Evolutionary conservation across 2,113 vertebrate genomes (phyloP).

Genomic region (Mugil cephalus): DNA sequence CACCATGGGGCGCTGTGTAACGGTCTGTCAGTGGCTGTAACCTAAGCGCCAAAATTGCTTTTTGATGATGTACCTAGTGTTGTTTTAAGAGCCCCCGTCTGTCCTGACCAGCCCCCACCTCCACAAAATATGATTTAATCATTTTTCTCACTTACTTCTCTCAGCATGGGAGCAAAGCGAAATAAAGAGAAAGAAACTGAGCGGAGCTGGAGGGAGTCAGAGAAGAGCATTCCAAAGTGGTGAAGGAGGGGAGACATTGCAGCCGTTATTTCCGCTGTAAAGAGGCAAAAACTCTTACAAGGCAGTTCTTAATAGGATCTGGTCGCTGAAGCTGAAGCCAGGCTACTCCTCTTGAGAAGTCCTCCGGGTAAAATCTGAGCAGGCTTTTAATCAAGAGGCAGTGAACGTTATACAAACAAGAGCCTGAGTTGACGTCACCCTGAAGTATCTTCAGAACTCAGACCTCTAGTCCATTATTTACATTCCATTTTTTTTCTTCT

Average conservation of each 20-base stretch:
- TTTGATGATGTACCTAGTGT: conserved; percentile 85
- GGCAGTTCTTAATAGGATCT: conserved; percentile 75
- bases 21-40: conserved; percentile 85
- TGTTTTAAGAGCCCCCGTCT: conserved; percentile 83
- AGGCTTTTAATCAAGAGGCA: conserved; percentile 72
- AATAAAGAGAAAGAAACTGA: conserved; percentile 47
- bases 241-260: conserved; percentile 81
- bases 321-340: conserved; percentile 60
- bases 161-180: conserved; percentile 78
- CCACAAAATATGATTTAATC: conserved; percentile 82
- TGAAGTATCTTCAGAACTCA: conserved; percentile 52
- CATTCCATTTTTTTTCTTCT: conserved; percentile 1
- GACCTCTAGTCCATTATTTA: conserved; percentile 46
- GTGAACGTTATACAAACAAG: conserved; percentile 68
- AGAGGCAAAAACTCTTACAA: conserved; percentile 74
- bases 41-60: conserved; percentile 83
- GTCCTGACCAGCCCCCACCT: conserved; percentile 47
- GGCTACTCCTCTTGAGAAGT: conserved; percentile 74
- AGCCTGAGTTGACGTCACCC: conserved; percentile 65
- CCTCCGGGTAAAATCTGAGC: conserved; percentile 71
- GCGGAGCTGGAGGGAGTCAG: conserved; percentile 34
- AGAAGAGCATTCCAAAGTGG: conserved; percentile 79
- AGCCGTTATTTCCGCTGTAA: conserved; percentile 73
- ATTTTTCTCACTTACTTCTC: conserved; percentile 88
- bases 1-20: conserved; percentile 83